Evolutionary conservation across 2,888 invertebrate genomes (phyloP).

Genomic region (Patella depressa): DNA sequence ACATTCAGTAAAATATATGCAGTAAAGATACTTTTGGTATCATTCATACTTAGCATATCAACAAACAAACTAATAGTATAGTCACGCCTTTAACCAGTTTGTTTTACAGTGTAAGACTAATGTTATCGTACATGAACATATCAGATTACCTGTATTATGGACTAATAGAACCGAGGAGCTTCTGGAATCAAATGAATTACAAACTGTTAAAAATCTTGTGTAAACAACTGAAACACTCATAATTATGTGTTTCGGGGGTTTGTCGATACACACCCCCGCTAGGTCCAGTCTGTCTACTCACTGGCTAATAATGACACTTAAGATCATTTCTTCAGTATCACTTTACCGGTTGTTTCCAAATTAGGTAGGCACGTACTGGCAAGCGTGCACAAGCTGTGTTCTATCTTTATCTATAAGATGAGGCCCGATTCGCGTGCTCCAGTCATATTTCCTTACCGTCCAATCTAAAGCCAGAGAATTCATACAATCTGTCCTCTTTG

Average conservation of each 20-base stretch:
- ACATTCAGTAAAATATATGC: too few species aligned
- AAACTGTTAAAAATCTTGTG: too few species aligned
- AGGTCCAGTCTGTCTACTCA: neutral
- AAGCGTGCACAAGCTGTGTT: constrained; percentile 13
- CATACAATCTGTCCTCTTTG: constrained; percentile 4
- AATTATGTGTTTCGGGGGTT: neutral
- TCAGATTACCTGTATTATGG: too few species aligned
- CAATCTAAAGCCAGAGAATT: constrained; percentile 13
- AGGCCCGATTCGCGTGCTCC: neutral
- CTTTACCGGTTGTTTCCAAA: constrained; percentile 32
- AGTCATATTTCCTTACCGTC: constrained; percentile 10
- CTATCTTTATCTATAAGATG: constrained; percentile 5
- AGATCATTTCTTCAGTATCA: constrained; percentile 13
- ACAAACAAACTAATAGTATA: too few species aligned
- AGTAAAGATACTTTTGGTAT: too few species aligned
- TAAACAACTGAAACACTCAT: too few species aligned
- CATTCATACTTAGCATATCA: too few species aligned
- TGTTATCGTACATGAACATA: too few species aligned
- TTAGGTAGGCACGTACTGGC: constrained; percentile 27
- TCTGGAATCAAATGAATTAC: too few species aligned
- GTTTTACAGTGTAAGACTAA: too few species aligned
- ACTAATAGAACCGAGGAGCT: too few species aligned
- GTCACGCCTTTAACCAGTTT: too few species aligned
- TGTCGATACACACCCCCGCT: constrained; percentile 2
- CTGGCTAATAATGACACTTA: constrained; percentile 5